Evolutionary conservation across 1,140 invertebrate species (phyloP).

Genomic region (Sesamia nonagrioides): DNA sequence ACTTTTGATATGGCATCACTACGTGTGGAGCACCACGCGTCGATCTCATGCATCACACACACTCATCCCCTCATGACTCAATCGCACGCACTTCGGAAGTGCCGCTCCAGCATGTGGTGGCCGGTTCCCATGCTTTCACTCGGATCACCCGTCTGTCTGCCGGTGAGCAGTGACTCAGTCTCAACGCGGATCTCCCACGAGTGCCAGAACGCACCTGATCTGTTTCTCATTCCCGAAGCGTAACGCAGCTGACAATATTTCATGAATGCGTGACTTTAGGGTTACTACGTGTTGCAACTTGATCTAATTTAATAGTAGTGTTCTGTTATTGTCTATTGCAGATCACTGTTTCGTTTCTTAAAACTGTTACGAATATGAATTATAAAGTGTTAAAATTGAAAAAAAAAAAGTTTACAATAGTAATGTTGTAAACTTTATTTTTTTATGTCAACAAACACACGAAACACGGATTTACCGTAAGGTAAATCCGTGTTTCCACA

Average conservation of each 20-base stretch:
- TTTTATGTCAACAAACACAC: too few relatives aligned
- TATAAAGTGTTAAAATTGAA: too few relatives aligned
- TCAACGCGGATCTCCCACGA: conserved; percentile 38
- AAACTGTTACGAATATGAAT: too few relatives aligned
- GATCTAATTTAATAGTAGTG: too few relatives aligned
- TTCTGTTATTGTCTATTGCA: too few relatives aligned
- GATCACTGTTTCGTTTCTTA: too few relatives aligned
- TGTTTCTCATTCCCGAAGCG: conserved; percentile 39
- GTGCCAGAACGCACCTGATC: conserved; percentile 20
- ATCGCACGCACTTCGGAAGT: background rate
- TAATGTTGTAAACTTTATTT: too few relatives aligned
- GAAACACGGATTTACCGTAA: background rate
- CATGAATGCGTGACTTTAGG: conserved; percentile 39
- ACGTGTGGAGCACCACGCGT: background rate
- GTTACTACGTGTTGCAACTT: background rate
- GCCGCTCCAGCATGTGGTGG: background rate
- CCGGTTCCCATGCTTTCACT: background rate
- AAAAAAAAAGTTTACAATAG: too few relatives aligned
- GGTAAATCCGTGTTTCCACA: background rate
- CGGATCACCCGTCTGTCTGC: background rate
- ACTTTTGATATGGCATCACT: too few relatives aligned
- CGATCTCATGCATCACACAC: background rate
- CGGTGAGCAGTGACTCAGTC: background rate
- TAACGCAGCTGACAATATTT: conserved; percentile 37
- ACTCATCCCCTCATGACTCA: background rate